These are phyloP conservation scores for Phocoena phocoena DNA, from an alignment of 2,113 vertebrate species.

Conservation along the genomic window DNA sequence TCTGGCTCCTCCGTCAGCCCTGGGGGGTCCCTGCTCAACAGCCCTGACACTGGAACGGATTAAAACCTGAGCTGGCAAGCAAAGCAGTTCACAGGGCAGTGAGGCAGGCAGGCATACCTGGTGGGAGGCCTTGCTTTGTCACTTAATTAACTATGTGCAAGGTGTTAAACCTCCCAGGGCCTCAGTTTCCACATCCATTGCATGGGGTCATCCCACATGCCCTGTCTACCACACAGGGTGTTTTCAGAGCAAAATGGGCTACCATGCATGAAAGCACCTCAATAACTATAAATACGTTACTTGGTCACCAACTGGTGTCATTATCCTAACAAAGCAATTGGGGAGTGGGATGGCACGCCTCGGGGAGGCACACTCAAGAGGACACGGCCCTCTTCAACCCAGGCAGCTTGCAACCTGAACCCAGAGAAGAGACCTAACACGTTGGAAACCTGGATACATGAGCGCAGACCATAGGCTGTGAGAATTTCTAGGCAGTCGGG, in stretches of 20 bases:
- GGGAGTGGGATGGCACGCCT: fast-evolving
- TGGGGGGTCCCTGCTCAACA: neutral
- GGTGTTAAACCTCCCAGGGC: neutral
- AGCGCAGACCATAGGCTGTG: neutral
- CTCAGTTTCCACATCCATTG: neutral
- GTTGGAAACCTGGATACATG: fast-evolving
- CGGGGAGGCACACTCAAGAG: neutral
- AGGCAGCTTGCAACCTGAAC: neutral
- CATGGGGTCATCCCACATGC: neutral
- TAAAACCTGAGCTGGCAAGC: neutral
- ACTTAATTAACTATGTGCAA: neutral
- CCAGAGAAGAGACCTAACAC: neutral
- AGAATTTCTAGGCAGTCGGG: neutral
- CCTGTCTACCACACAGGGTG: neutral
- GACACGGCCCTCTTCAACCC: neutral
- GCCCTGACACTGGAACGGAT: neutral
- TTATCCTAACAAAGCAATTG: neutral
- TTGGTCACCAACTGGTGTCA: neutral
- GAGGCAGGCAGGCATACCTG: neutral
- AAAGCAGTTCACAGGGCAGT: neutral
- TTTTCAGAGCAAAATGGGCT: neutral
- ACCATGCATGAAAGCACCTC: neutral
- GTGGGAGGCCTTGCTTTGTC: neutral
- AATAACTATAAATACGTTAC: neutral
- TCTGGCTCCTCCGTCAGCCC: conserved; percentile 11